phyloP scores from a whole-genome alignment of 2,888 invertebrate species.

The Dascillus cervinus region DNA sequence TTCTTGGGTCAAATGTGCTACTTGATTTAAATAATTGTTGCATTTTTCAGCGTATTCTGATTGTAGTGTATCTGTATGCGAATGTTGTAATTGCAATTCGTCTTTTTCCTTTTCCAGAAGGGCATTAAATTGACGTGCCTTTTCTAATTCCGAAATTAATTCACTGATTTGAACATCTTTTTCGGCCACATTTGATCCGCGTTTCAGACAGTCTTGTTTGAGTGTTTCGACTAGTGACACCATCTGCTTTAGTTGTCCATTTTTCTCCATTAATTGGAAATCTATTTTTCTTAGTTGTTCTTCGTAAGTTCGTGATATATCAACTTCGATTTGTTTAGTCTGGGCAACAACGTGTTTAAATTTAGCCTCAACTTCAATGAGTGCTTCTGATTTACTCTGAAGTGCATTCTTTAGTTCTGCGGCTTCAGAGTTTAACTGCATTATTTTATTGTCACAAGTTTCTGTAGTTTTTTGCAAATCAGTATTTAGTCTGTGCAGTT shows the following conservation, averaged over 20 bases:
- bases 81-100: slow-evolving; percentile 21
- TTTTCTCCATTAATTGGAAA: slow-evolving; percentile 35
- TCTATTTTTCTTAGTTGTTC: slow-evolving; percentile 22
- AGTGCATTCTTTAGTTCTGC: slow-evolving; percentile 21
- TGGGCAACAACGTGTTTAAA: slow-evolving; percentile 42
- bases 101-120: slow-evolving; percentile 35
- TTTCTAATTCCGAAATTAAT: slow-evolving; percentile 24
- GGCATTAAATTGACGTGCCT: slow-evolving; percentile 28
- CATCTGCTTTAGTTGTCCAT: slow-evolving; percentile 20
- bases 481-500: slow-evolving; percentile 5
- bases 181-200: slow-evolving; percentile 22
- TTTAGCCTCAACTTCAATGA: slow-evolving; percentile 28
- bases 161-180: slow-evolving; percentile 27
- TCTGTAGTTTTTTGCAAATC: slow-evolving; percentile 11
- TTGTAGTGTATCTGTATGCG: too few relatives aligned
- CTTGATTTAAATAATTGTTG: slow-evolving; percentile 16
- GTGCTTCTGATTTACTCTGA: slow-evolving; percentile 21
- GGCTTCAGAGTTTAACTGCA: slow-evolving; percentile 15
- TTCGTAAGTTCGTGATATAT: slow-evolving; percentile 10
- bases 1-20: slow-evolving; percentile 16
- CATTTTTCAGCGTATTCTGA: slow-evolving; percentile 14
- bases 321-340: slow-evolving; percentile 20
- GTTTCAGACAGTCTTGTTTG: slow-evolving; percentile 19
- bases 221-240: slow-evolving; percentile 30
- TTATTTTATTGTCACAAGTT: slow-evolving; percentile 14